Conservation (phyloP, 1,140 invertebrate genomes). For the Bicyclus anynana region DNA sequence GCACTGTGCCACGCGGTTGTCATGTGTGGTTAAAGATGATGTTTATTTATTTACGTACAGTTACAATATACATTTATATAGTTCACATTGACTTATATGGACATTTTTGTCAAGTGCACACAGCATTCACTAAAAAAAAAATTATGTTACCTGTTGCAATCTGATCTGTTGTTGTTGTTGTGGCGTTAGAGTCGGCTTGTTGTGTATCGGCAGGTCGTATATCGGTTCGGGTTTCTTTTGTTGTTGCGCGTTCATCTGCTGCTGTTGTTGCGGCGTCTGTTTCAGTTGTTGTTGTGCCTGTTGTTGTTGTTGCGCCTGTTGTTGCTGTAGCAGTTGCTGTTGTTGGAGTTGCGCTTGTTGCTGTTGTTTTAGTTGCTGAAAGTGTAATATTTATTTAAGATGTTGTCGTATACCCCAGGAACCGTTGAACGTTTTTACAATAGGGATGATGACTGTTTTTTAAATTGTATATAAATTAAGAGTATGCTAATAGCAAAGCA, state of each 20-base stretch:
- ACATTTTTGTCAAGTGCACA: no score
- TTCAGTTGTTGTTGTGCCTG: conserved; percentile 26
- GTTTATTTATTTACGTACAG: no score
- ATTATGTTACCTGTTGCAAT: conserved; percentile 34
- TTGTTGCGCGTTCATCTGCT: conserved; percentile 23
- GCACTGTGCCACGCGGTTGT: no score
- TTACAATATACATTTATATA: no score
- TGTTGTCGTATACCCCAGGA: not conserved
- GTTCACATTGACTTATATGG: no score
- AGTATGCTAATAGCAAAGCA: no score
- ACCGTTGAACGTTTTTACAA: no score
- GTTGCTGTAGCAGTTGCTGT: conserved; percentile 30
- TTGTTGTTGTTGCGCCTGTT: conserved; percentile 49
- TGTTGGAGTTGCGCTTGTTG: conserved; percentile 27
- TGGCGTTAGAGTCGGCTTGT: conserved; percentile 52
- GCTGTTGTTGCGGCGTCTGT: conserved; percentile 28
- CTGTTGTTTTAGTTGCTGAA: conserved; percentile 49
- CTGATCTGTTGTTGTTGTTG: conserved; percentile 54
- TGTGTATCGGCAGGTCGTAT: conserved; percentile 64
- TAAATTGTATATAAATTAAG: no score
- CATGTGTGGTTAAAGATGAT: no score
- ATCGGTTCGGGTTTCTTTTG: conserved; percentile 61
- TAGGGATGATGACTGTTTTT: no score
- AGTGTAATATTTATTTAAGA: conserved; percentile 5
- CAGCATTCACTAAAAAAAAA: no score